Conservation (phyloP, 2,797 vertebrate species). For the Onychomys arenicola region DNA sequence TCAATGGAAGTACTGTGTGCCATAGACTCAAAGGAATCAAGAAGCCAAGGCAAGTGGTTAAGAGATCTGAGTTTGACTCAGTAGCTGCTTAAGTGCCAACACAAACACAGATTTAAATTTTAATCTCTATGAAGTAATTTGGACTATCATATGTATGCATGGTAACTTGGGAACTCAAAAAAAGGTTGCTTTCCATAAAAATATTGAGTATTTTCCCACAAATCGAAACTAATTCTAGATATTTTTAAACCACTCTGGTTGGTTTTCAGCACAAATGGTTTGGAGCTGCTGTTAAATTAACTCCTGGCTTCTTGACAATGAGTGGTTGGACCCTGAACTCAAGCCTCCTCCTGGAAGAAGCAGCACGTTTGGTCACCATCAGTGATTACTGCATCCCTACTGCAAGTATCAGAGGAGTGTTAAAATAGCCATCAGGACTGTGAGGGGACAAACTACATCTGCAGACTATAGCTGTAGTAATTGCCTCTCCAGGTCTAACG, state of each 20-base stretch:
- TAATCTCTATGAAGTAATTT: slow-evolving; percentile 19
- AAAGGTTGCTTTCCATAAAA: neutral
- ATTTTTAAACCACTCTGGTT: slow-evolving; percentile 48
- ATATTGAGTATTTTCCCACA: slow-evolving; percentile 51
- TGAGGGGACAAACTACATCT: neutral
- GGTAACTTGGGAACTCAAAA: neutral
- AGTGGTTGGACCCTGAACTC: neutral
- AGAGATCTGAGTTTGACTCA: neutral
- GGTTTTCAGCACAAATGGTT: slow-evolving; percentile 20
- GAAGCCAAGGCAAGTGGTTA: neutral
- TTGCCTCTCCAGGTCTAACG: neutral
- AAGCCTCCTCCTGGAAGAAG: neutral
- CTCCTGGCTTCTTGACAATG: neutral
- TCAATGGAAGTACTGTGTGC: neutral
- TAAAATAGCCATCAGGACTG: neutral
- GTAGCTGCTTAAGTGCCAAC: neutral
- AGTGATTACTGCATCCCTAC: neutral
- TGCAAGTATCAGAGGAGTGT: neutral
- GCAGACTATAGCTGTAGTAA: neutral
- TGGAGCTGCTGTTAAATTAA: slow-evolving; percentile 55
- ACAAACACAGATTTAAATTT: neutral
- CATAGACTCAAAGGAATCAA: slow-evolving; percentile 19
- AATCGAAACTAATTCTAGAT: slow-evolving; percentile 57
- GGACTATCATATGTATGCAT: neutral
- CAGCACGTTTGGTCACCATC: neutral